Base-by-base conservation (phyloP, 2,888 invertebrate species). In the Brachylomia viminalis region DNA sequence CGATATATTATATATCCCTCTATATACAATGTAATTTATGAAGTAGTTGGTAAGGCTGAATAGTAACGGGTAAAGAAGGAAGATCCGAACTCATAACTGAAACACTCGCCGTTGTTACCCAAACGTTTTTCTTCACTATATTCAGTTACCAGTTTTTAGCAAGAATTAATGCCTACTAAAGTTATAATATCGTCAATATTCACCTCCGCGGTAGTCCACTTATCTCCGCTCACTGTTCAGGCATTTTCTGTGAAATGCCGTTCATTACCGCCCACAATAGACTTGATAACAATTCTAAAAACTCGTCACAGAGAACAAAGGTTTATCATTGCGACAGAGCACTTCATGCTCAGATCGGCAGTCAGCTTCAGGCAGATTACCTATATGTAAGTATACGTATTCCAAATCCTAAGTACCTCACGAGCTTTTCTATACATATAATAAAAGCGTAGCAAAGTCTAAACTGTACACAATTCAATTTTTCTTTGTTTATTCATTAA, bases 211-310 rank as follows among this genome's bases (percentile, higher is more conserved):
- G 86, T 84, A 84, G 76, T 71, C 88, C 30, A 79, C 74, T 84
- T 81, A 85, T 84, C 85, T 90, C 90, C 91, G 92, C 91, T 92
- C 92, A 90, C 88, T 83, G 90, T 90, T 91, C 88, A 89, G 90
- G 89, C 88, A 89, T 88, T 92, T 90, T 88, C 91, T 89, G 89
- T 90, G 90, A 92, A 93, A 90, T 89, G 91, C 80, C 88, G 90
- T 94, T 94, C 94, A 93, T 94, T 94, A 95, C 88, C 88, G 86
- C 85, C 88, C 88, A 94, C 94, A 95, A 94, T 93, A 90, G 93
- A 90, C 91, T 91, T 91, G 91, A 93, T 93, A 92, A 92, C 92
- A 94, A 92, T 94, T 93, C 93, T 93, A 92, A 93, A 94, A 94
- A 94, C 92, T 92, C 92, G 90, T 90, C 90, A 90, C 90, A 80